Base-by-base conservation (phyloP, 2,797 vertebrate genomes). In the Pseudotriccus pelzelni region DNA sequence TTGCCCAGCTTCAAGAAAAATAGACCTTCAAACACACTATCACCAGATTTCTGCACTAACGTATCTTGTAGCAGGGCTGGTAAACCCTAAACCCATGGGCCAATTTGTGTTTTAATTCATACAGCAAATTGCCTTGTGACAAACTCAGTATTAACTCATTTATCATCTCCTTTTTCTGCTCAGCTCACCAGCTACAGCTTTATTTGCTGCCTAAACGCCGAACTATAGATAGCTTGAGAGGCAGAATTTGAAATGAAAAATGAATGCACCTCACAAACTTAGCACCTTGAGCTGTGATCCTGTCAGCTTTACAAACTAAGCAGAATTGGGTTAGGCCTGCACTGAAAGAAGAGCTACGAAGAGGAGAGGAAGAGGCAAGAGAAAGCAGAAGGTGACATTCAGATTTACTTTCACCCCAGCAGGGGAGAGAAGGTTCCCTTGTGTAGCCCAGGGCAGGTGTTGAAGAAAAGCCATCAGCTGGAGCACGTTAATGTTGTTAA, bases 81-180 rank as follows among this genome's bases (percentile, higher is more conserved):
- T 82, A 93, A 94, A 82, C 87, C 47, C 83, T 63, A 95, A 96
- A 87, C 77, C 41, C 59, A 44, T 30, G 73, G 89, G 82, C 58
- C 82, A 93, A 86, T 89, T 95, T 93, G 79, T 76, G 80, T 86
- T 96, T 91, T 96, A 94, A 96, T 96, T 96, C 95, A 94, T 69
- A 76, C 43, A 92, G 92, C 69, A 96, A 95, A 94, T 86, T 76
- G 93, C 84, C 84, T 89, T 82, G 77, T 84, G 89, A 93, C 87
- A 96, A 92, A 89, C 84, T 94, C 73, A 24, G 32, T 90, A 94
- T 94, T 96, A 96, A 90, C 87, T 96, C 76, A 94, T 96, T 94
- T 94, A 94, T 96, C 94, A 91, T 94, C 59, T 60, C 43, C 87
- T 59, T 77, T 64, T 94, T 84, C 80, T 64, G 80, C 77, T 84